Conservation (phyloP, 2,113 vertebrate genomes). For the Nycticryphes semicollaris region DNA sequence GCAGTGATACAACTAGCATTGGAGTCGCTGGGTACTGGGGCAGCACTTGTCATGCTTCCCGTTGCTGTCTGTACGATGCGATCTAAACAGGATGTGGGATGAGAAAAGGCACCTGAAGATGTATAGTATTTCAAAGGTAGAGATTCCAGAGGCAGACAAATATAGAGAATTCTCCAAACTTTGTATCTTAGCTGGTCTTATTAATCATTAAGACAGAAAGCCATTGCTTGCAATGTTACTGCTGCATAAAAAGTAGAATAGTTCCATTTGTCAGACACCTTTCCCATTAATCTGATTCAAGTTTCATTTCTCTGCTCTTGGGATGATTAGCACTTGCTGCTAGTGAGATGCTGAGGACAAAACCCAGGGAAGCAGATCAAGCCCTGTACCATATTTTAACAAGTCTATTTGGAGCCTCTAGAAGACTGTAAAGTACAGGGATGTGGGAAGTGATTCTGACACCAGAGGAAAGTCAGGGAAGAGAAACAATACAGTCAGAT, state of each 20-base stretch:
- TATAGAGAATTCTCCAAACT: neutral
- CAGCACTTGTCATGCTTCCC: conserved; percentile 74
- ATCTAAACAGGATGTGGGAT: conserved; percentile 50
- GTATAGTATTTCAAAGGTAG: neutral
- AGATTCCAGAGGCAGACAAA: neutral
- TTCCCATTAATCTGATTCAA: neutral
- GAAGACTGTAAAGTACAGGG: neutral
- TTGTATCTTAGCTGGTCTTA: neutral
- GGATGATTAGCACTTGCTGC: neutral
- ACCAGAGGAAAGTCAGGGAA: conserved; percentile 3
- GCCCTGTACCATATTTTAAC: conserved; percentile 1
- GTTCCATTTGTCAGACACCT: neutral
- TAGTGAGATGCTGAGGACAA: neutral
- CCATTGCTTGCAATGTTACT: neutral
- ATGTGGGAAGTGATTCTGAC: conserved; percentile 48
- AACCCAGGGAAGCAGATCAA: neutral
- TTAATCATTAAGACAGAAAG: neutral
- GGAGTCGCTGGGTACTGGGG: conserved; percentile 69
- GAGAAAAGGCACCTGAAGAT: neutral
- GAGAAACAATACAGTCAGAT: neutral
- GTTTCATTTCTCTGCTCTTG: neutral
- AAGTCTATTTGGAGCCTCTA: conserved; percentile 32
- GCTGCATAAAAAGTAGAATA: neutral
- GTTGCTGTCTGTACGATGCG: conserved; percentile 6
- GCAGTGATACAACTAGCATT: conserved; percentile 76